A percentile compares a stretch with the other conserved stretches of the same genome.
Evolutionary conservation across 1,140 invertebrate species (phyloP).

Genomic region (Gonatopus flavifemur): DNA sequence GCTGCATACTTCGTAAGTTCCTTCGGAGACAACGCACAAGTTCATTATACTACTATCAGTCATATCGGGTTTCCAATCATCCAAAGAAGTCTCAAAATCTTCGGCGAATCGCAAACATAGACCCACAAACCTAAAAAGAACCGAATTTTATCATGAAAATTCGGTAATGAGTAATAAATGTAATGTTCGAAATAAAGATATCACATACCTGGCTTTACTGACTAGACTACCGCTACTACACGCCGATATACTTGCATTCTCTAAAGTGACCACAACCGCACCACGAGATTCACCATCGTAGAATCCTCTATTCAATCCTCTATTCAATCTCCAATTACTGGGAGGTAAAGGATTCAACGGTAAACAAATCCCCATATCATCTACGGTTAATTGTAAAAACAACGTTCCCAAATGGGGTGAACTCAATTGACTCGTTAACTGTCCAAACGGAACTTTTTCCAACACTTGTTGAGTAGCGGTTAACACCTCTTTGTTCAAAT

Average conservation of each 20-base stretch:
- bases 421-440: slow-evolving; percentile 72
- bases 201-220: slow-evolving; percentile 65
- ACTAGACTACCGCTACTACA: slow-evolving; percentile 77
- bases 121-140: slow-evolving; percentile 84
- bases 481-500: slow-evolving; percentile 83
- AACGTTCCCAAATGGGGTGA: slow-evolving; percentile 82
- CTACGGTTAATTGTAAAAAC: slow-evolving; percentile 91
- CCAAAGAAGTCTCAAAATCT: slow-evolving; percentile 93
- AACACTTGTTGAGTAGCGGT: slow-evolving; percentile 78
- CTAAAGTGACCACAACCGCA: slow-evolving; percentile 91
- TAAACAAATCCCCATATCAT: slow-evolving; percentile 95
- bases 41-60: slow-evolving; percentile 86
- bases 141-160: slow-evolving; percentile 7
- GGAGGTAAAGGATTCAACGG: slow-evolving; percentile 82
- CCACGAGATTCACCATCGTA: slow-evolving; percentile 81
- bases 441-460: slow-evolving; percentile 75
- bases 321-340: slow-evolving; percentile 64
- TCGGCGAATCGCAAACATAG: slow-evolving; percentile 92
- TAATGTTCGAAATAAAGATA: background rate
- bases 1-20: slow-evolving; percentile 96
- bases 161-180: background rate
- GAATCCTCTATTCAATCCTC: slow-evolving; percentile 63
- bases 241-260: slow-evolving; percentile 90
- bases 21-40: slow-evolving; percentile 94
- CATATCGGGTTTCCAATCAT: slow-evolving; percentile 95